Evolutionary conservation across 2,888 invertebrate genomes (phyloP).

Genomic region (Luffia ferchaultella): DNA sequence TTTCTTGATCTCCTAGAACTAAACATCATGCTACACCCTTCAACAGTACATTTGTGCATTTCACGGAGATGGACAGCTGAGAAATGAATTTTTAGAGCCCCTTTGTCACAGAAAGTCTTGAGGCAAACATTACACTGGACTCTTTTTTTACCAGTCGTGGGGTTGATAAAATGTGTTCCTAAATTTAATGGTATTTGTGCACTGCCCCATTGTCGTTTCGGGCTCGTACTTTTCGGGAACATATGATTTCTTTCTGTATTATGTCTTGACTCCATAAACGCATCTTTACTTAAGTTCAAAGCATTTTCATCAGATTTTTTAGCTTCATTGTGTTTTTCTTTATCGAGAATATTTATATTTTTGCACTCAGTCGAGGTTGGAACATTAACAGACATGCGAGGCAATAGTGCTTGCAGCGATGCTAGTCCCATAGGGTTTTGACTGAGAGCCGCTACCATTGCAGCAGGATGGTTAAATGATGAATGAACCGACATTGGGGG

Average conservation of each 20-base stretch:
- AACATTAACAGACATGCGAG: slow-evolving; percentile 66
- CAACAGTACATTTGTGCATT: slow-evolving; percentile 99
- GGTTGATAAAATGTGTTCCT: slow-evolving; percentile 91
- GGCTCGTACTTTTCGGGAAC: slow-evolving; percentile 73
- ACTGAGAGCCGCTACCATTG: slow-evolving; percentile 70
- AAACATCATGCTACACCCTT: slow-evolving; percentile 99
- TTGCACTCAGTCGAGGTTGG: slow-evolving; percentile 46
- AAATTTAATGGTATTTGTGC: slow-evolving; percentile 80
- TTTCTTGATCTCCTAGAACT: slow-evolving; percentile 95
- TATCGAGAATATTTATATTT: slow-evolving; percentile 38
- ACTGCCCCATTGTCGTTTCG: slow-evolving; percentile 83
- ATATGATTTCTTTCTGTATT: slow-evolving; percentile 47
- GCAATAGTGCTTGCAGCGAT: slow-evolving; percentile 69
- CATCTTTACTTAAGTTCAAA: slow-evolving; percentile 56
- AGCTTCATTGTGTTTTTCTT: slow-evolving; percentile 36
- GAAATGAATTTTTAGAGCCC: slow-evolving; percentile 98
- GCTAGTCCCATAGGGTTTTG: slow-evolving; percentile 69
- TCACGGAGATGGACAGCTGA: slow-evolving; percentile 98
- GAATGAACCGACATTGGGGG: slow-evolving; percentile 63
- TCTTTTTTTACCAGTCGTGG: slow-evolving; percentile 93
- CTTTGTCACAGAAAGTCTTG: slow-evolving; percentile 99
- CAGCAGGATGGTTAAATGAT: slow-evolving; percentile 68
- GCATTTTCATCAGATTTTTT: slow-evolving; percentile 43
- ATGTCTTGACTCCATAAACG: slow-evolving; percentile 36
- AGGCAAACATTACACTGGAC: slow-evolving; percentile 98